Evolutionary conservation across 2,888 invertebrate genomes (phyloP), one percentile per base, ranked within the genome.

Genomic region (Biston stratarius): DNA sequence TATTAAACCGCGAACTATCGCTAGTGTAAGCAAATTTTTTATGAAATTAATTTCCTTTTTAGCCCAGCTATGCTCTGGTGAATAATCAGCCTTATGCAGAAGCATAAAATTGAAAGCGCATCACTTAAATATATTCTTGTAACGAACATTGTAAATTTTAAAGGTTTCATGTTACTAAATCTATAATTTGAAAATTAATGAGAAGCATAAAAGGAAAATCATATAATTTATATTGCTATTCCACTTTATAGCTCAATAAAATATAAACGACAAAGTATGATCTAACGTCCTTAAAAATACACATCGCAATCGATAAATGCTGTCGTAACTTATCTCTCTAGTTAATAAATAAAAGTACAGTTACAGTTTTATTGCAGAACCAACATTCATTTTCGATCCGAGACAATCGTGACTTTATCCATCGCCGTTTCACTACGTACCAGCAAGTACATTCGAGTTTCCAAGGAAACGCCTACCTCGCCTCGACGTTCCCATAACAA

Each of bases 401-500:
- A 81, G 78, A 79, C 79, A 83, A 75, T 88, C 89, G 88, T 87
- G 88, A 86, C 85, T 84, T 78, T 81, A 72, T 72, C 72, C 71
- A 73, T 61, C 49, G 64, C 69, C 71, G 64, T 64, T 65, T 63
- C 64, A 64, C 71, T 69, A 67, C 61, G 76, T 82, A 1, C 38
- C 8, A 38, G 38, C 9, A 44, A 64, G 77, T 83, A 77, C 78
- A 76, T 82, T 83, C 80, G 80, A 83, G 83, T 83, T 84, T 82
- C 79, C 80, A 85, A 83, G 87, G 90, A 77, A 89, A 89, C 91
- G 91, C 91, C 91, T 90, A 87, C 87, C 80, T 77, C 76, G 77
- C 76, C 77, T 80, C 77, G 82, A 82, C 85, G 86, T 61, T 85
- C 84, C 83, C 82, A 83, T 81, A 80, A 80, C 63, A 70, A 70